Evolutionary conservation across 2,888 invertebrate genomes (phyloP), one percentile per base, ranked within the genome.

Genomic region (Hylaea fasciaria): DNA sequence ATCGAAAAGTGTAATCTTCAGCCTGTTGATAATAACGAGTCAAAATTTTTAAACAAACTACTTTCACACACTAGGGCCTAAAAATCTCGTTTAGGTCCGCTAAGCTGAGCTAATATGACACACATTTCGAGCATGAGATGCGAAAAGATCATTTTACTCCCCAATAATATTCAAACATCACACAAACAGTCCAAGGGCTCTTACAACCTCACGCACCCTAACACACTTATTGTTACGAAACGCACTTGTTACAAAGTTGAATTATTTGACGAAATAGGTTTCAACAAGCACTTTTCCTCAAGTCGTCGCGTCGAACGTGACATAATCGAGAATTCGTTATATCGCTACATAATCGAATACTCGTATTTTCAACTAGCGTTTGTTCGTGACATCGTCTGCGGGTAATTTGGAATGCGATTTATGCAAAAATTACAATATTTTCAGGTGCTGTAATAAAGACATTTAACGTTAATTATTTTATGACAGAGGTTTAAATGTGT

Each of bases 231-330:
- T 56, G 52, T 61, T 29, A 57, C 44, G 51, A 62, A 56, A 56
- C 48, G 22, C 14, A 54, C 60, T 58, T 44, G 48, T 44, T 48
- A 47, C 40, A 43, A 53, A 45, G 46, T 44, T 47, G 53, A 59
- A 58, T 37, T 47, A 48, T 56, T 62, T 48, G 61, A 56, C 32
- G 16, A 53, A 57, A 62, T 62, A 57, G 43, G 41, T 61, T 40
- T 61, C 29, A 52, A 60, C 45, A 37, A 56, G 52, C 61, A 43
- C 61, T 62, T 62, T 52, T 44, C 44, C 45, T 29, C 49, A 52
- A 62, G 56, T 57, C 53, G 46, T 40, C 43, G 37, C 47, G 43
- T 37, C 8, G 37, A 44, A 57, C 57, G 60, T 63, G 65, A 49
- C 56, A 48, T 56, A 44, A 52, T 56, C 56, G 48, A 39, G 39